These are phyloP conservation scores for Ichneumon xanthorius DNA, from an alignment of 2,888 invertebrate species.

Conservation along the genomic window DNA sequence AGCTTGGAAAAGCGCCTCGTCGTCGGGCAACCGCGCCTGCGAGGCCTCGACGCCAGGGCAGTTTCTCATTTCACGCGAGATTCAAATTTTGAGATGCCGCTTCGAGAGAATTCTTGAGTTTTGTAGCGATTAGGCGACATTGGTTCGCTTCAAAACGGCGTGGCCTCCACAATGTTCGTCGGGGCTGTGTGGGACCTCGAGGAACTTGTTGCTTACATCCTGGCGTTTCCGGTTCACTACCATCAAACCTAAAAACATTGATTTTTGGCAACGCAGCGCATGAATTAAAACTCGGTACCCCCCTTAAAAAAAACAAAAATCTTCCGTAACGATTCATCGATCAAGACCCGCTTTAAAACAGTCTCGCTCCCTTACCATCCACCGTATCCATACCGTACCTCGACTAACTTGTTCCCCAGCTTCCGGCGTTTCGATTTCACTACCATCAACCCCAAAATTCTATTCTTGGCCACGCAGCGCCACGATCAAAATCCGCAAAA, in stretches of 20 bases:
- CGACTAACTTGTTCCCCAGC: background rate
- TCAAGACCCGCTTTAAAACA: background rate
- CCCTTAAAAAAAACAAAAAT: background rate
- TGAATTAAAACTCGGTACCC: too few species aligned
- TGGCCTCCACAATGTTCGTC: background rate
- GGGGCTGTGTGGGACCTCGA: background rate
- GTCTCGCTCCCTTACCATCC: background rate
- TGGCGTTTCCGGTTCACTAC: background rate
- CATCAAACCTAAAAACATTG: background rate
- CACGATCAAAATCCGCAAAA: background rate
- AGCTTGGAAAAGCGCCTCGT: constrained; percentile 69
- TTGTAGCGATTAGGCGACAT: background rate
- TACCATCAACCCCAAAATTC: background rate
- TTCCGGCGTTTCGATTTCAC: background rate
- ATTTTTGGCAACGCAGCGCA: background rate
- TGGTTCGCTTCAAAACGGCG: too few species aligned
- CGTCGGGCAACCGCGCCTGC: background rate
- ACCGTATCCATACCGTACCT: background rate
- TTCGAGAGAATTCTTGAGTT: background rate
- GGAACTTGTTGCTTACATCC: background rate
- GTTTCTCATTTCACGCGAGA: too few species aligned
- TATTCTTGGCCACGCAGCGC: background rate
- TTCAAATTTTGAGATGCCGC: too few species aligned
- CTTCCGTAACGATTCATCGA: background rate
- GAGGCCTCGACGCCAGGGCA: too few species aligned